phyloP scores from a whole-genome alignment of 1,140 invertebrate species.

The Dendrolimus kikuchii region DNA sequence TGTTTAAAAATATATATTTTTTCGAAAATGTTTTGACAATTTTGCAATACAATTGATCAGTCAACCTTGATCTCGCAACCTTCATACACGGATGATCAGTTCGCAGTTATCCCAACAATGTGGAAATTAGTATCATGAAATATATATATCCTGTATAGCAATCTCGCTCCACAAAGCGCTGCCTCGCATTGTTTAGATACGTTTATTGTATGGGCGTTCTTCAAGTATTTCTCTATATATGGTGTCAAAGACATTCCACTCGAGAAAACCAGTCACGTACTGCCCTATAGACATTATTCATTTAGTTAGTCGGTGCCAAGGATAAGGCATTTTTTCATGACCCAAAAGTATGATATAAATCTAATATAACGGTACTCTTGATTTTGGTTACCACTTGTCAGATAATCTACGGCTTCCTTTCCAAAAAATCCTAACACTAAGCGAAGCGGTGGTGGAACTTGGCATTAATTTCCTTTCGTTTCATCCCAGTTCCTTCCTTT shows the following conservation, averaged over 20 bases:
- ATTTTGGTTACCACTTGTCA: background rate
- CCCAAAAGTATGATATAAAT: background rate
- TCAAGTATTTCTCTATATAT: constrained; percentile 11
- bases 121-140: too few relatives aligned
- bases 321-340: background rate
- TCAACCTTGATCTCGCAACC: too few relatives aligned
- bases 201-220: background rate
- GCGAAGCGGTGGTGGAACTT: constrained; percentile 60
- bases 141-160: too few relatives aligned
- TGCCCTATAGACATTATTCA: constrained; percentile 16
- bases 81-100: too few relatives aligned
- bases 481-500: constrained; percentile 31
- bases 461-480: constrained; percentile 28
- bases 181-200: constrained; percentile 9
- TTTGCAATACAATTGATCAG: too few relatives aligned
- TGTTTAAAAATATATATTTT: too few relatives aligned
- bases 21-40: too few relatives aligned
- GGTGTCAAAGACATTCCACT: constrained; percentile 24
- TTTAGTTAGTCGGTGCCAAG: constrained; percentile 19
- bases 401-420: constrained; percentile 4
- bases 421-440: constrained; percentile 21
- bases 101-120: too few relatives aligned
- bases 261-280: constrained; percentile 21
- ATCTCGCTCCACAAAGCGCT: background rate
- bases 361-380: background rate